phyloP scores from a whole-genome alignment of 2,797 vertebrate species.

The Enteromius unitaeniatus region DNA sequence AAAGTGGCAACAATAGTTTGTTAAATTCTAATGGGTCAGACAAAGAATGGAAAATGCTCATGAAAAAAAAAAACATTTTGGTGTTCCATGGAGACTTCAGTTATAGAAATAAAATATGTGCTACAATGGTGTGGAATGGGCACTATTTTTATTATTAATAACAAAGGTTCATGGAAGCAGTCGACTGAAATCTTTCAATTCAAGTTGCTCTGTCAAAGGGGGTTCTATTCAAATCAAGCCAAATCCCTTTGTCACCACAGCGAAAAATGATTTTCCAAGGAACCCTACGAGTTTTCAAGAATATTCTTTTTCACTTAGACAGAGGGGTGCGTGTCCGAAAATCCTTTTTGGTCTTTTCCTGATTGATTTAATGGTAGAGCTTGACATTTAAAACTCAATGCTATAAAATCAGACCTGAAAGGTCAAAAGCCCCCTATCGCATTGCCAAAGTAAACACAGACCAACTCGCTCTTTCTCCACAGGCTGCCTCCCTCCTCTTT shows the following conservation, averaged over 20 bases:
- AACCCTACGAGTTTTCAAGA: conserved; percentile 18
- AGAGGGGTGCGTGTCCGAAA: conserved; percentile 20
- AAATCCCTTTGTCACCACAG: conserved; percentile 22
- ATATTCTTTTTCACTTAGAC: conserved; percentile 36
- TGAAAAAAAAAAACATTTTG: neutral
- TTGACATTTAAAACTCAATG: conserved; percentile 63
- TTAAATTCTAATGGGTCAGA: neutral
- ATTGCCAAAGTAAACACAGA: conserved; percentile 68
- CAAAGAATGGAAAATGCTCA: neutral
- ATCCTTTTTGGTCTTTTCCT: conserved; percentile 54
- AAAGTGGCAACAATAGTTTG: neutral
- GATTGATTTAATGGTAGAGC: conserved; percentile 64
- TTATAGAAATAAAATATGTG: too few relatives aligned
- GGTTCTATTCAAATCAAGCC: conserved; percentile 12
- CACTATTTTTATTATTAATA: neutral
- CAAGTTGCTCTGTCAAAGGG: conserved; percentile 1
- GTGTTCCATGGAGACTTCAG: neutral
- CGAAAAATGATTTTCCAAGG: conserved; percentile 29
- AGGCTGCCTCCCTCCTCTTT: conserved; percentile 53
- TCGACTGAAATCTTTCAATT: neutral
- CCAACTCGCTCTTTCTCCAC: conserved; percentile 49
- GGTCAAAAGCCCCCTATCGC: conserved; percentile 65
- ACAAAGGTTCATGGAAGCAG: neutral
- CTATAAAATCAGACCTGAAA: conserved; percentile 64
- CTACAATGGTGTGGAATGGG: neutral